Base-by-base conservation (phyloP, 2,797 vertebrate species). In the Hipposideros larvatus region DNA sequence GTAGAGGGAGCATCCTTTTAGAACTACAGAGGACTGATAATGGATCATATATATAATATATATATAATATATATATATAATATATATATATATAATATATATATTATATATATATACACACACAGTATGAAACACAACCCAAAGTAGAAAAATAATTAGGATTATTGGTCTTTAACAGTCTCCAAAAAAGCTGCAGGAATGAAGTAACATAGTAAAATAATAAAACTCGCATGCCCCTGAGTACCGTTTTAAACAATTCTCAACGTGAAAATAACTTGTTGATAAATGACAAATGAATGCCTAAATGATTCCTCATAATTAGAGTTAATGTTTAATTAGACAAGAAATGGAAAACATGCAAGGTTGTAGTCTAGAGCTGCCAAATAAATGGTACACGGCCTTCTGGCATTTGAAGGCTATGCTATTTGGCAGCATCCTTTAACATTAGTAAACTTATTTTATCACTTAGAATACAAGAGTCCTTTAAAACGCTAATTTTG, bases 221-320 rank as follows among this genome's bases (percentile, higher is more conserved):
- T 71, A 96, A 92, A 93, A 92, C 34, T 68, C 0, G 1, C 88
- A 46, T 84, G 48, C 16, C 28, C 34, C 79, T 51, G 0, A 53
- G 66, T 74, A 77, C 21, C 92, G 66, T 94, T 79, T 95, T 73
- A 96, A 97, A 91, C 0, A 28, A 46, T 48, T 75, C 18, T 95
- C 63, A 63, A 7, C 70, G 59, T 88, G 75, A 65, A 46, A 85
- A 73, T 92, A 96, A 92, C 91, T 89, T 89, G 71, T 28, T 90
- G 65, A 92, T 68, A 95, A 95, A 83, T 3, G 0, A 4, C 66
- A 88, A 96, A 79, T 8, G 82, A 57, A 95, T 94, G n/a, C 2
- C 53, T 31, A 97, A 97, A 92, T 14, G 2, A 96, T 84, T 96
- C 18, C 80, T 87, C 86, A 95, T 77, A 90, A 97, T 97, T 96